Percentiles rank a stretch among this genome's conserved stretches.
Conservation (phyloP, 2,113 vertebrate genomes). For the Enhydra lutris region DNA sequence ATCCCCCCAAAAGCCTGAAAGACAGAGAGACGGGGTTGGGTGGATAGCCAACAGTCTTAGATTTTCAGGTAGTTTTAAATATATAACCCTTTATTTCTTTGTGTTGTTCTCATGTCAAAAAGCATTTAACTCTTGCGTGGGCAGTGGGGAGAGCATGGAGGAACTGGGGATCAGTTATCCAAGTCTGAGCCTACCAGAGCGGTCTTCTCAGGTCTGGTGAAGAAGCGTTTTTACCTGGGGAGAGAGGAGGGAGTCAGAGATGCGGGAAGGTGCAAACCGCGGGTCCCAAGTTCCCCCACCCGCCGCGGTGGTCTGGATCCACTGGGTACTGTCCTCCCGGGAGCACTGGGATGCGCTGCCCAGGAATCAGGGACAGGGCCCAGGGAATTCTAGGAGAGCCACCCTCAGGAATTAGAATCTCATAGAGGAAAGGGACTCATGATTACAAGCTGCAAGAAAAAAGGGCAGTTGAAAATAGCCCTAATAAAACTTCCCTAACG, state of each 20-base stretch:
- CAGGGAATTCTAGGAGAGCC: not conserved
- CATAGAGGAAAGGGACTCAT: not conserved
- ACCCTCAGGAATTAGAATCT: not conserved
- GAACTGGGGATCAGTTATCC: not conserved
- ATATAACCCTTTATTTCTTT: not conserved
- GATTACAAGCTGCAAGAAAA: not conserved
- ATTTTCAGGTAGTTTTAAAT: not conserved
- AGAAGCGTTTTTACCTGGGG: not conserved
- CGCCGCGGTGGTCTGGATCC: not conserved
- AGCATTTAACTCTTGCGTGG: not conserved
- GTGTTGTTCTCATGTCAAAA: not conserved
- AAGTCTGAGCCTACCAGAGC: not conserved
- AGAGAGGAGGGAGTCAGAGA: not conserved
- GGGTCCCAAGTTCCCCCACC: too few species aligned
- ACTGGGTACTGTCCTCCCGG: not conserved
- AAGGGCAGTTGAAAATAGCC: not conserved
- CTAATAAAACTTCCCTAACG: not conserved
- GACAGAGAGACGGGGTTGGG: not conserved
- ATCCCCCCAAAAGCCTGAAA: not conserved
- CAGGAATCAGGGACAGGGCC: not conserved
- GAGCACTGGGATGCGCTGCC: not conserved
- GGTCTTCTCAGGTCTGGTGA: not conserved
- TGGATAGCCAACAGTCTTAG: not conserved
- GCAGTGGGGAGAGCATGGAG: not conserved
- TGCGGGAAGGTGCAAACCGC: fast-evolving